phyloP scores from a whole-genome alignment of 92 coral and sea anemone species.

The Parazoanthus darwini region DNA sequence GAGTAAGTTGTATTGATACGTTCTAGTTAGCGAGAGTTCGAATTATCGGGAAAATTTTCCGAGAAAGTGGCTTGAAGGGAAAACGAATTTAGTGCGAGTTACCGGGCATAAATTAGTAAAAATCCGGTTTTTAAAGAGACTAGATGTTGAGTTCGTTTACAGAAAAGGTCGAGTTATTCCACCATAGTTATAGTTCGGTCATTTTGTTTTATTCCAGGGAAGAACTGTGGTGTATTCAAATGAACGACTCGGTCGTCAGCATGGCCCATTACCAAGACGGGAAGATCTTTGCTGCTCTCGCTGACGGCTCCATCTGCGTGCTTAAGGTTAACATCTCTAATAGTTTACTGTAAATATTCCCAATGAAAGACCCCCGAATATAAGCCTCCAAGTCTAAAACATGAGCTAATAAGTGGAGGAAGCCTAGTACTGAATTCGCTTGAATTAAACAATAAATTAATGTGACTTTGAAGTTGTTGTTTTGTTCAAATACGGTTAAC shows the following conservation, averaged over 20 bases:
- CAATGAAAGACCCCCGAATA: too few relatives aligned
- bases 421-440: too few relatives aligned
- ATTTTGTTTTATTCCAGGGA: conserved; percentile 34
- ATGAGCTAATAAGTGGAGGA: too few relatives aligned
- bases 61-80: too few relatives aligned
- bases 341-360: background rate
- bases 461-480: too few relatives aligned
- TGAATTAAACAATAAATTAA: too few relatives aligned
- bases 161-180: background rate
- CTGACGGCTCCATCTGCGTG: conserved; percentile 85
- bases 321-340: conserved; percentile 52
- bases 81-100: too few relatives aligned
- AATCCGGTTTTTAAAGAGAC: background rate
- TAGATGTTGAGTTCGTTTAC: background rate
- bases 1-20: background rate
- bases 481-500: too few relatives aligned
- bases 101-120: too few relatives aligned
- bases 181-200: background rate
- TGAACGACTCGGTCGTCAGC: conserved; percentile 82
- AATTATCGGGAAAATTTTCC: too few relatives aligned
- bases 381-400: too few relatives aligned
- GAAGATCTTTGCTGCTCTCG: conserved; percentile 82
- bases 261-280: conserved; percentile 72
- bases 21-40: background rate
- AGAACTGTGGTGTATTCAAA: conserved; percentile 82